Evolutionary conservation across 2,113 vertebrate genomes (phyloP).

Genomic region (Notiomystis cincta): DNA sequence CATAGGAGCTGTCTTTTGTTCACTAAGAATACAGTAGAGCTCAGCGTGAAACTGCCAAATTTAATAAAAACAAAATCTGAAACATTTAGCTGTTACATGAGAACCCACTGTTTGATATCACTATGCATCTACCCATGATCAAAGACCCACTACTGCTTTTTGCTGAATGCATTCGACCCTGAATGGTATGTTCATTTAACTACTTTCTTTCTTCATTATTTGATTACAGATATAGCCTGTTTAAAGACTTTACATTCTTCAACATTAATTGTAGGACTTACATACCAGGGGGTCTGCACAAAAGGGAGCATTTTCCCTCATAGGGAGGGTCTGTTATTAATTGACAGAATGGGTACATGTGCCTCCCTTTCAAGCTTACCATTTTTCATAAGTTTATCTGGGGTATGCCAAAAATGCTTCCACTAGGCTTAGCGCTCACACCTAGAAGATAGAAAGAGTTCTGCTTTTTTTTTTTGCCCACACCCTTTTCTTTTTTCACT

Average conservation of each 20-base stretch:
- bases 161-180: conserved; percentile 71
- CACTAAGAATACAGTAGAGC: conserved; percentile 74
- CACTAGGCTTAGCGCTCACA: not conserved
- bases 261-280: conserved; percentile 69
- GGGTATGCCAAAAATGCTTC: conserved; percentile 27
- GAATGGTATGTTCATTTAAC: conserved; percentile 72
- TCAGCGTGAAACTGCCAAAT: conserved; percentile 82
- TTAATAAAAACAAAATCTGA: conserved; percentile 81
- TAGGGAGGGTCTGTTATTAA: conserved; percentile 48
- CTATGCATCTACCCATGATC: conserved; percentile 78
- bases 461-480: not conserved
- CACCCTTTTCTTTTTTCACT: not conserved
- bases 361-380: not conserved
- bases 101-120: conserved; percentile 78
- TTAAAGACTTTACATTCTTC: conserved; percentile 66
- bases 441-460: not conserved
- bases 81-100: conserved; percentile 79
- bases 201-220: conserved; percentile 72
- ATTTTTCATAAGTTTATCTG: conserved; percentile 15
- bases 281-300: conserved; percentile 58
- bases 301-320: conserved; percentile 42
- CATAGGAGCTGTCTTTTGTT: conserved; percentile 74
- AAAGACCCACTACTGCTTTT: conserved; percentile 78
- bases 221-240: conserved; percentile 74
- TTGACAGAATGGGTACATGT: not conserved